Evolutionary conservation across 2,113 vertebrate genomes (phyloP).

Genomic region (Podarcis cretensis): DNA sequence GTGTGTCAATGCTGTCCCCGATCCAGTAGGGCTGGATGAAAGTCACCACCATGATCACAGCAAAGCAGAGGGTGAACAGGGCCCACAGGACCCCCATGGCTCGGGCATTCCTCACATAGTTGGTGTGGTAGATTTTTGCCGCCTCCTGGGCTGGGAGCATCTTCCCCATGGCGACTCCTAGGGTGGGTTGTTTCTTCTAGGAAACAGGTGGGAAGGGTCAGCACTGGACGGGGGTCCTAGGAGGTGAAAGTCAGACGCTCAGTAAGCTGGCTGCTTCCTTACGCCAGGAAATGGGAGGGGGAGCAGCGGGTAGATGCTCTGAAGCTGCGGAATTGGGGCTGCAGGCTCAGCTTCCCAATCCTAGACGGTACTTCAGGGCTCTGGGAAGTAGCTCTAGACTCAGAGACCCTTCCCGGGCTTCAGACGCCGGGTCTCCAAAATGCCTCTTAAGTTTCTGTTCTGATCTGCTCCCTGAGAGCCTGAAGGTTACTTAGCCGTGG

Average conservation of each 20-base stretch:
- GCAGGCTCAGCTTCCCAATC: neutral
- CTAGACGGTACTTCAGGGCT: neutral
- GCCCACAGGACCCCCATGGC: slow-evolving; percentile 96
- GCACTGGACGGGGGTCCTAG: neutral
- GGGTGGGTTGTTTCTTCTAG: neutral
- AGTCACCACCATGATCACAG: slow-evolving; percentile 91
- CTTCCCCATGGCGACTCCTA: slow-evolving; percentile 75
- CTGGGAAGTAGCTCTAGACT: neutral
- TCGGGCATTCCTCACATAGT: slow-evolving; percentile 92
- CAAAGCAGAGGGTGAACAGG: slow-evolving; percentile 95
- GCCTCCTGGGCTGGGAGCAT: slow-evolving; percentile 95
- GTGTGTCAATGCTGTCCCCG: slow-evolving; percentile 95
- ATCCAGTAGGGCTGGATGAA: slow-evolving; percentile 99
- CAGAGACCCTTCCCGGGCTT: too few species aligned
- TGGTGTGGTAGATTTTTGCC: slow-evolving; percentile 95
- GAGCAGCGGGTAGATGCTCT: neutral
- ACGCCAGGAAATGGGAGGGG: neutral
- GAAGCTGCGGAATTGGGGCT: neutral
- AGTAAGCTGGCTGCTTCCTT: neutral
- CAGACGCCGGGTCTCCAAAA: neutral
- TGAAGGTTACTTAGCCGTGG: neutral
- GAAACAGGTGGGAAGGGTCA: neutral
- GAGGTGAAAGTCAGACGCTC: neutral
- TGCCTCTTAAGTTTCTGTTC: neutral
- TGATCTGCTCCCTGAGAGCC: neutral